Base-by-base conservation (phyloP, 2,113 vertebrate species). In the Calonectris borealis region DNA sequence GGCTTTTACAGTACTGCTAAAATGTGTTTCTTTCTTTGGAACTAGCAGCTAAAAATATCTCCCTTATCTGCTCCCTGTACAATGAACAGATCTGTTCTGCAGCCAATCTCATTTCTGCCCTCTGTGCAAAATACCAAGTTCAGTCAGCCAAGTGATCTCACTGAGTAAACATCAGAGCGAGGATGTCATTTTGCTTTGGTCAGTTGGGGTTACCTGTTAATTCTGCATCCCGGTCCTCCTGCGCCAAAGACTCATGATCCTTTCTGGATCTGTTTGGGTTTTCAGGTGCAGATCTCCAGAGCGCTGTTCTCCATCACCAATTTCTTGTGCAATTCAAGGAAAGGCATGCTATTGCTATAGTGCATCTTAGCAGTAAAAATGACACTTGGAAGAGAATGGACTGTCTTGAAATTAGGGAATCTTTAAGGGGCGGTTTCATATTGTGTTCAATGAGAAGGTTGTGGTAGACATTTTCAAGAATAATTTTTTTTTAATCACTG, bases 11-110 rank as follows among this genome's bases (percentile, higher is more conserved):
- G 17, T 24, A 20, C 21, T 88, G 52, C 27, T 51, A 58, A 88
- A 94, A 78, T 5, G 3, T 34, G 14, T 69, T 69, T 68, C 13
- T 88, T 61, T 71, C 72, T 83, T 93, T 55, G 51, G 71, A 91
- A 70, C 4, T 29, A 46, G 52, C 58, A 73, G 61, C 71, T 81
- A 42, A 82, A 94, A 89, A 42, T 49, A 60, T 13, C 64, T n/a
- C 52, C 19, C 55, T 77, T 34, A 11, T 17, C 88, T 78, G 61
- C 64, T 93, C 29, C 44, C 24, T 77, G 81, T 52, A 26, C 46
- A 82, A 3, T 20, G 81, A 94, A 10, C 82, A 89, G 75, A 38
- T 87, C 68, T 79, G 62, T 66, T 82, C 70, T 90, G 91, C 71
- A 91, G 2, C 40, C 3, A 7, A 51, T 62, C 61, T 86, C 12